Conservation (phyloP, 1,140 invertebrate species). For the Xylocopa sonorina region DNA sequence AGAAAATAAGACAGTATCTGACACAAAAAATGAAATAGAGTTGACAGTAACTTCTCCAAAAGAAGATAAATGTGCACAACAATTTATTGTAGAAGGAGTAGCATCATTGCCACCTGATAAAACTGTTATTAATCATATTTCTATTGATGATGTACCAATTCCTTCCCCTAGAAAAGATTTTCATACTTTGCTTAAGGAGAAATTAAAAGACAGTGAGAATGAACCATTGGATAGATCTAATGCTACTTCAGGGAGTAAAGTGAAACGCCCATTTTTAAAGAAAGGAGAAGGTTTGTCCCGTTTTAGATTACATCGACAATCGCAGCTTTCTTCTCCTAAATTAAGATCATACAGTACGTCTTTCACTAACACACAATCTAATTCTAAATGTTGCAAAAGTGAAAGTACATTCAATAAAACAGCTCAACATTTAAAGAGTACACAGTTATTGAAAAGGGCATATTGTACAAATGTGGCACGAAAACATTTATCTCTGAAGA, state of each 20-base stretch:
- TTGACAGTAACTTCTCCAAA: constrained; percentile 28
- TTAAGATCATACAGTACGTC: constrained; percentile 75
- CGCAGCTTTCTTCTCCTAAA: neutral
- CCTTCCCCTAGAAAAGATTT: constrained; percentile 79
- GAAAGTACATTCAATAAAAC: constrained; percentile 38
- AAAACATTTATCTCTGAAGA: constrained; percentile 67
- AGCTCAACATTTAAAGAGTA: constrained; percentile 13
- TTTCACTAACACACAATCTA: constrained; percentile 59
- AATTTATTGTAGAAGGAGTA: constrained; percentile 63
- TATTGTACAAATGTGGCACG: constrained; percentile 36
- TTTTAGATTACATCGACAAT: constrained; percentile 67
- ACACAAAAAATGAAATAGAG: constrained; percentile 29
- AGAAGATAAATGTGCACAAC: constrained; percentile 6
- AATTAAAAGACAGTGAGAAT: constrained; percentile 66
- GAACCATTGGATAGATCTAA: constrained; percentile 29
- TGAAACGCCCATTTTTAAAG: constrained; percentile 78
- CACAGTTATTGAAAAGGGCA: constrained; percentile 32
- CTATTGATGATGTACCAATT: constrained; percentile 78
- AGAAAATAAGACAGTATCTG: constrained; percentile 8
- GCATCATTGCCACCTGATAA: constrained; percentile 58
- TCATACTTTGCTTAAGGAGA: constrained; percentile 77
- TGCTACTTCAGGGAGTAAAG: constrained; percentile 14
- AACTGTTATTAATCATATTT: constrained; percentile 10
- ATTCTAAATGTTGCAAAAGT: constrained; percentile 62
- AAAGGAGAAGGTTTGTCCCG: constrained; percentile 81